phyloP scores from a whole-genome alignment of 2,113 vertebrate genomes.

The Caloenas nicobarica region DNA sequence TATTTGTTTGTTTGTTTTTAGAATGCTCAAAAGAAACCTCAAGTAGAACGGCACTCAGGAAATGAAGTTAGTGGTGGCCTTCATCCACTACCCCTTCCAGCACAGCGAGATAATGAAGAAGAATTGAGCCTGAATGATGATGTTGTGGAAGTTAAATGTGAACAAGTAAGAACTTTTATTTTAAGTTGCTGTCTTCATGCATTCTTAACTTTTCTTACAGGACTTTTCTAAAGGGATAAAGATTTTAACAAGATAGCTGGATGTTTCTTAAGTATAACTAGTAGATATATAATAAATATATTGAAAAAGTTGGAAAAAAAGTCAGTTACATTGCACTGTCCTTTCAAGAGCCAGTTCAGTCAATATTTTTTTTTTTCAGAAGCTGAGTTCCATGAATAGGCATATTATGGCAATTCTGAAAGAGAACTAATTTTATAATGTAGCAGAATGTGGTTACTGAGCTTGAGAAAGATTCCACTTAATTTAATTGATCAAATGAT shows the following conservation, averaged over 20 bases:
- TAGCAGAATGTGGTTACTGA: background rate
- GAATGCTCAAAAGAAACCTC: constrained; percentile 56
- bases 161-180: constrained; percentile 64
- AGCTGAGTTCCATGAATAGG: background rate
- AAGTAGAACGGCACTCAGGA: constrained; percentile 78
- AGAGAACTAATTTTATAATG: background rate
- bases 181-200: background rate
- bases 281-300: background rate
- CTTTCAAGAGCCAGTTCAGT: background rate
- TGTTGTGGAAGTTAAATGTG: constrained; percentile 12
- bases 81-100: background rate
- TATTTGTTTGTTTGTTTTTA: background rate
- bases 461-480: background rate
- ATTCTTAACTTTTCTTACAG: background rate
- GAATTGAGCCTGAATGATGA: constrained; percentile 1
- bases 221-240: background rate
- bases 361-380: background rate
- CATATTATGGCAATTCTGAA: background rate
- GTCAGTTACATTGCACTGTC: background rate
- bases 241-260: background rate
- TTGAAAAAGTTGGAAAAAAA: background rate
- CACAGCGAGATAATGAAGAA: background rate
- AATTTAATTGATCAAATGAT: background rate
- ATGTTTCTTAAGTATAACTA: background rate
- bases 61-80: background rate